Evolutionary conservation across 2,113 vertebrate species (phyloP).

Genomic region (Platichthys flesus): DNA sequence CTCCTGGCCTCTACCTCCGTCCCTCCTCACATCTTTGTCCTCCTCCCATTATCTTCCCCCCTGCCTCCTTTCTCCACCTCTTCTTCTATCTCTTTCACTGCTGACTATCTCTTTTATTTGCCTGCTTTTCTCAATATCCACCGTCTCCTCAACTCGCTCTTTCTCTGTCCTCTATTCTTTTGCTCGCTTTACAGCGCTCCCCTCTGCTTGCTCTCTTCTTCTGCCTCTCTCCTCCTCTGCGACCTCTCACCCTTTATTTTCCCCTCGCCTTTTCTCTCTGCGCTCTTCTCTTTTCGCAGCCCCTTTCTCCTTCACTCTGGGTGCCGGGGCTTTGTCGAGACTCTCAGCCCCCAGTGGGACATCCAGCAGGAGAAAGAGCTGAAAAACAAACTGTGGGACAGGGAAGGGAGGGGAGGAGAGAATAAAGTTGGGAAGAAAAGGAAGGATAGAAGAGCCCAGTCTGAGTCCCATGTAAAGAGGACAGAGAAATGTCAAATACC

Average conservation of each 20-base stretch:
- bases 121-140: conserved; percentile 62
- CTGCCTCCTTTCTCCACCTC: conserved; percentile 50
- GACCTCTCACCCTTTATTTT: conserved; percentile 76
- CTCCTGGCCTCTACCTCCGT: conserved; percentile 43
- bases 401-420: conserved; percentile 19
- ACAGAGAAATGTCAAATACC: conserved; percentile 4
- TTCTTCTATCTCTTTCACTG: conserved; percentile 52
- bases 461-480: background rate
- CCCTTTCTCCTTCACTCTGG: conserved; percentile 68
- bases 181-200: conserved; percentile 45
- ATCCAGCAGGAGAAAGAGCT: conserved; percentile 54
- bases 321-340: conserved; percentile 68
- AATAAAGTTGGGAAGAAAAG: conserved; percentile 14
- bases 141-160: conserved; percentile 53
- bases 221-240: conserved; percentile 33
- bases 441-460: conserved; percentile 4
- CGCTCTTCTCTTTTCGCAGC: conserved; percentile 63
- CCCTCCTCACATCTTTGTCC: conserved; percentile 59
- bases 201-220: conserved; percentile 45
- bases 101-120: conserved; percentile 57
- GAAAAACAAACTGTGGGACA: conserved; percentile 62
- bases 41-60: conserved; percentile 57
- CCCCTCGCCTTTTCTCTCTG: conserved; percentile 53
- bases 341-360: conserved; percentile 66
- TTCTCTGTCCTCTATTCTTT: conserved; percentile 59